Base-by-base conservation (phyloP, 2,113 vertebrate genomes). In the Setophaga coronata region DNA sequence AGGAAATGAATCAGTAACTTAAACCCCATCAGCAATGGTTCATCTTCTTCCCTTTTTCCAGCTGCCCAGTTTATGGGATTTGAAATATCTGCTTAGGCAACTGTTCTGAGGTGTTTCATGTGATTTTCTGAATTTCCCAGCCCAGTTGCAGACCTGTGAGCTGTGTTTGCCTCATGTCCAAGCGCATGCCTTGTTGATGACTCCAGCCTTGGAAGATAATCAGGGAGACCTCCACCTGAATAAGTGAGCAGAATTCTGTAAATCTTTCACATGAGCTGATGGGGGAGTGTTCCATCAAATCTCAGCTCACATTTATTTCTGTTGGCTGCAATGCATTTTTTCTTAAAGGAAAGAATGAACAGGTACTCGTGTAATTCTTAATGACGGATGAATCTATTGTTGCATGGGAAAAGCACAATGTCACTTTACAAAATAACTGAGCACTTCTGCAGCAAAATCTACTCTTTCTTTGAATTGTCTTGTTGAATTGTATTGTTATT, bases 361-460 rank as follows among this genome's bases (percentile, higher is more conserved):
- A 88, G 61, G 18, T 77, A 54, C 29, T 83, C 40, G 23, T 19
- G 38, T 89, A 93, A 95, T 93, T 96, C 66, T 92, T 94, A 94
- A 78, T 67, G 90, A 95, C 78, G 86, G 65, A 66, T 56, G 84
- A 93, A 97, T 71, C 21, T 85, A 65, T 21, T 56, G 66, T 5
- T 79, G 73, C 64, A 83, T 45, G 64, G 88, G 51, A 64, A 94
- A 93, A 94, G 90, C 33, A 89, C 14, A 71, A 48, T 45, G 86
- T 66, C 80, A 60, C 80, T 87, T 47, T 9, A 90, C 65, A 51
- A 89, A 96, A 85, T 61, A 89, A 58, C 29, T 26, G 70, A 45
- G 36, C 9, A 4, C 12, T 47, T 71, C 65, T 51, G 25, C 48
- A 53, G 73, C 53, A 82, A 48, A 72, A 81, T 38, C 76, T 67